Evolutionary conservation across 1,140 invertebrate genomes (phyloP).

Genomic region (Apis cerana): DNA sequence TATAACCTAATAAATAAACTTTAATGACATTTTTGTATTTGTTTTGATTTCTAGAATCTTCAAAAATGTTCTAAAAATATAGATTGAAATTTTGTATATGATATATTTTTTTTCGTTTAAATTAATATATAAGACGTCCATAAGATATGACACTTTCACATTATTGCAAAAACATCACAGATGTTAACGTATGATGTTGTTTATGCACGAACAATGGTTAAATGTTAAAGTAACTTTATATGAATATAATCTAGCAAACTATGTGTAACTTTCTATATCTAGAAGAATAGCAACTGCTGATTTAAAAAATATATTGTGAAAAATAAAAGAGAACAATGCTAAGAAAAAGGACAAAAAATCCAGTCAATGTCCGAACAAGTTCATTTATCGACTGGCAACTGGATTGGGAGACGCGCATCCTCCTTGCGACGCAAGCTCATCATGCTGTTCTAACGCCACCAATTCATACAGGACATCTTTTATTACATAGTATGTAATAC

Average conservation of each 20-base stretch:
- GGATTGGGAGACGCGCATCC: constrained; percentile 38
- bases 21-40: no score
- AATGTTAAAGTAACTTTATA: no score
- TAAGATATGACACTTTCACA: background rate
- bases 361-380: constrained; percentile 36
- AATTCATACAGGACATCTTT: constrained; percentile 5
- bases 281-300: no score
- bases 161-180: background rate
- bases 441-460: constrained; percentile 18
- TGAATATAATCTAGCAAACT: no score
- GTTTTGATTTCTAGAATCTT: no score
- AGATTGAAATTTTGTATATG: no score
- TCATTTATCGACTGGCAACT: constrained; percentile 67
- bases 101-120: no score
- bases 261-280: background rate
- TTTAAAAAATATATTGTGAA: background rate
- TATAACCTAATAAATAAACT: no score
- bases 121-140: background rate
- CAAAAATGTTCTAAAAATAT: no score
- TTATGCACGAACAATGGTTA: background rate
- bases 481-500: no score
- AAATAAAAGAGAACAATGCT: background rate
- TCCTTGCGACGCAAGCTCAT: constrained; percentile 62
- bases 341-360: background rate
- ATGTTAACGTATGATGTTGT: background rate